These are phyloP conservation scores for Eospalax fontanierii DNA, from an alignment of 2,797 vertebrate genomes.

Conservation along the genomic window DNA sequence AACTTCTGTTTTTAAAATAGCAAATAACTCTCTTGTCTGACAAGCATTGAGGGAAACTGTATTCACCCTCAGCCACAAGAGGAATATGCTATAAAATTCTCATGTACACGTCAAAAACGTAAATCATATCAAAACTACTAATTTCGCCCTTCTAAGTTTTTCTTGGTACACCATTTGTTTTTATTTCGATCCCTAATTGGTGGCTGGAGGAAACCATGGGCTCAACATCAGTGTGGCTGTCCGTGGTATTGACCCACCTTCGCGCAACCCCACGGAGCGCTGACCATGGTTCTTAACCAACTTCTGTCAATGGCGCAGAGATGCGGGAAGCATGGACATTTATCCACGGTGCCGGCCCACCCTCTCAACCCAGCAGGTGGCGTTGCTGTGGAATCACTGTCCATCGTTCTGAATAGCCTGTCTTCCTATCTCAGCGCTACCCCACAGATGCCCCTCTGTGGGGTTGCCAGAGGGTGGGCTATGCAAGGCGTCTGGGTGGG, in stretches of 20 bases:
- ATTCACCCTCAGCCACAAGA: not conserved
- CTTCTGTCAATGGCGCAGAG: too few relatives aligned
- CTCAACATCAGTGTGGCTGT: fast-evolving
- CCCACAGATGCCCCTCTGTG: too few relatives aligned
- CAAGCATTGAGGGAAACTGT: constrained; percentile 52
- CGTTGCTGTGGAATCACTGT: not conserved
- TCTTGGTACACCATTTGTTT: constrained; percentile 9
- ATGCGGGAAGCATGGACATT: not conserved
- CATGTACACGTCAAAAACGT: not conserved
- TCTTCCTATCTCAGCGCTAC: not conserved
- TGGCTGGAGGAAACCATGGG: not conserved
- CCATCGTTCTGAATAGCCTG: not conserved
- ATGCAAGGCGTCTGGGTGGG: too few relatives aligned
- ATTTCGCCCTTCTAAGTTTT: not conserved
- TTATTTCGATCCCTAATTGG: constrained; percentile 35
- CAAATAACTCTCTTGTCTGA: constrained; percentile 64
- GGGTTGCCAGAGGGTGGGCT: too few relatives aligned
- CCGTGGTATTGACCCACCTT: not conserved
- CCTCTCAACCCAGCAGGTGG: not conserved
- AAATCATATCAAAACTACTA: constrained; percentile 43
- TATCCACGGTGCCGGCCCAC: not conserved
- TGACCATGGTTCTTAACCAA: too few relatives aligned
- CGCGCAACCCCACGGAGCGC: too few relatives aligned
- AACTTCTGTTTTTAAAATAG: constrained; percentile 70
- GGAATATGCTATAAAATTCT: not conserved